These are phyloP conservation scores for Ridgeia piscesae DNA, from an alignment of 1,140 invertebrate genomes.

Conservation along the genomic window DNA sequence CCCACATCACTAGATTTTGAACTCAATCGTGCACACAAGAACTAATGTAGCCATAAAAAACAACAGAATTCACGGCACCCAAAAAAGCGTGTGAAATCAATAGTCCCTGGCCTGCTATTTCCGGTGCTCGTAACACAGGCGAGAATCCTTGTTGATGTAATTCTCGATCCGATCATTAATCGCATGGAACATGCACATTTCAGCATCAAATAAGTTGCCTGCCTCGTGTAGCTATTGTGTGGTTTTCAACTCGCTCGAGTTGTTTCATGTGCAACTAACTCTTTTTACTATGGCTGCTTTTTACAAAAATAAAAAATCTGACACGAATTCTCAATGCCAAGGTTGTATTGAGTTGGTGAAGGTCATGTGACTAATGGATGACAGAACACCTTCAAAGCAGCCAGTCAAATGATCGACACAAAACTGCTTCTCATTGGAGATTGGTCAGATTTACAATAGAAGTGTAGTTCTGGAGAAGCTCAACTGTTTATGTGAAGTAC, in stretches of 20 bases:
- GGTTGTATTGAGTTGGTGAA: background rate
- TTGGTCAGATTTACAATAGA: no score
- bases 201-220: background rate
- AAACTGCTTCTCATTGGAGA: no score
- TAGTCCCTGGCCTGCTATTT: background rate
- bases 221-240: background rate
- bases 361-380: no score
- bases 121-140: background rate
- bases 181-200: background rate
- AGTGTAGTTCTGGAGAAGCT: no score
- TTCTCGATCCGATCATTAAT: background rate
- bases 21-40: background rate
- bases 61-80: background rate
- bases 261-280: background rate
- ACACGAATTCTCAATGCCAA: no score
- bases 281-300: background rate
- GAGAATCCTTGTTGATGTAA: background rate
- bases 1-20: background rate
- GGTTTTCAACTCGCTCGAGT: background rate
- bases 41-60: background rate
- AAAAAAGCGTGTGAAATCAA: background rate
- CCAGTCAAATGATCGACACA: no score
- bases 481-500: no score
- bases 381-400: no score
- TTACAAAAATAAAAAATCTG: background rate